Base-by-base conservation (phyloP, 2,113 vertebrate species). In the Trinectes maculatus region DNA sequence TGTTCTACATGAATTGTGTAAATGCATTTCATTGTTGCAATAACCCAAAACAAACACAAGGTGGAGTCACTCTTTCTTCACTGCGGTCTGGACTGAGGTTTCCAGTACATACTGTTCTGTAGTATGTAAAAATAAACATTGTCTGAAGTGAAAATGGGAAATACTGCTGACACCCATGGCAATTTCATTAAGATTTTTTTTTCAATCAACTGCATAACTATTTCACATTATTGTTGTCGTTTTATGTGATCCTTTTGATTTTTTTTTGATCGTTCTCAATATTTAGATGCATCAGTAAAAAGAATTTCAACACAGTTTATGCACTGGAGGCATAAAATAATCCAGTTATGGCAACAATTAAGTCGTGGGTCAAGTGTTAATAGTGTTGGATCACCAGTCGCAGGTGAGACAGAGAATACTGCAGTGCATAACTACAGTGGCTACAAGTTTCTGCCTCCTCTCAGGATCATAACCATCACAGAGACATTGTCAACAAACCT, bases 21-120 rank as follows among this genome's bases (percentile, higher is more conserved):
- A n/a, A n/a, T n/a, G 26, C 28, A 37, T 26, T 31, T 3, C 7
- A 43, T 11, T 25, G 28, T 10, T 16, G 28, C 15, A 72, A 16
- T 53, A 53, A 33, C 42, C 28, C n/a, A 21, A 40, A 76, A 36
- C 8, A 9, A 59, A 62, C 84, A 85, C 74, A 77, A 66, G 81
- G 24, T 65, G 74, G 70, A 66, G 62, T 25, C 36, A 4, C 34
- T 68, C 31, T 21, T 18, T 9, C 33, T 61, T 58, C 46, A 61
- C 22, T 34, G 1, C 28, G 3, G 8, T 34, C 10, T 8, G 3
- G 4, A 31, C 22, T 46, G 15, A n/a, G n/a, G n/a, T n/a, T n/a
- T n/a, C n/a, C n/a, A n/a, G n/a, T n/a, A n/a, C n/a, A n/a, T n/a
- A n/a, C n/a, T n/a, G n/a, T n/a, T n/a, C n/a, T n/a, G n/a, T n/a